phyloP scores from a whole-genome alignment of 1,140 invertebrate species.

The Drosophila virilis region DNA sequence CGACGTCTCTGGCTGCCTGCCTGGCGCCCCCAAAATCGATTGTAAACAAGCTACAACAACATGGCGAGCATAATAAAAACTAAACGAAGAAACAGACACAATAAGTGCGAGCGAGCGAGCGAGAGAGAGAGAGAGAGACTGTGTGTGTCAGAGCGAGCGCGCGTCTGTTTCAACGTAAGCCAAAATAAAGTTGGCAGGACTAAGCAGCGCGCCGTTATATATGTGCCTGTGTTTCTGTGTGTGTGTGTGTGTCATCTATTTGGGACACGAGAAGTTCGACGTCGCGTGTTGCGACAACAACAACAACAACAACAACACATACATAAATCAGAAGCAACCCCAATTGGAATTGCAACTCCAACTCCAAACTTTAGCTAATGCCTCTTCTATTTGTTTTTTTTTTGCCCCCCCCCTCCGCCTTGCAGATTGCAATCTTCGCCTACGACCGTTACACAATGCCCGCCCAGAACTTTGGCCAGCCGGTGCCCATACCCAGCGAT shows the following conservation, averaged over 20 bases:
- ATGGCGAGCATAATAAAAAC: slow-evolving; percentile 42
- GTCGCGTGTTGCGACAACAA: slow-evolving; percentile 67
- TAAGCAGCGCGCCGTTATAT: slow-evolving; percentile 26
- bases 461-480: slow-evolving; percentile 87
- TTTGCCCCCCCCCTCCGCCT: slow-evolving; percentile 74
- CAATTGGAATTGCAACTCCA: slow-evolving; percentile 1
- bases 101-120: slow-evolving; percentile 12
- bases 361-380: slow-evolving; percentile 44
- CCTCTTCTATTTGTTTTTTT: slow-evolving; percentile 48
- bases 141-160: slow-evolving; percentile 22
- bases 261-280: slow-evolving; percentile 51
- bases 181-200: slow-evolving; percentile 74
- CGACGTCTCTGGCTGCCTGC: slow-evolving; percentile 60
- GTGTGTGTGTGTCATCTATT: slow-evolving; percentile 43
- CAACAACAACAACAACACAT: slow-evolving; percentile 43
- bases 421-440: slow-evolving; percentile 95
- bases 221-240: not conserved
- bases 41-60: slow-evolving; percentile 71
- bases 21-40: slow-evolving; percentile 83
- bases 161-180: slow-evolving; percentile 58
- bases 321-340: slow-evolving; percentile 62
- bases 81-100: slow-evolving; percentile 18
- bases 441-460: slow-evolving; percentile 88
- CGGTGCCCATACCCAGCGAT: slow-evolving; percentile 94
- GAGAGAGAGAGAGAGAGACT: slow-evolving; percentile 1